Percentiles rank a stretch among this genome's conserved stretches.
These are phyloP conservation scores for Thymallus thymallus DNA, from an alignment of 2,113 vertebrate genomes.

Conservation along the genomic window DNA sequence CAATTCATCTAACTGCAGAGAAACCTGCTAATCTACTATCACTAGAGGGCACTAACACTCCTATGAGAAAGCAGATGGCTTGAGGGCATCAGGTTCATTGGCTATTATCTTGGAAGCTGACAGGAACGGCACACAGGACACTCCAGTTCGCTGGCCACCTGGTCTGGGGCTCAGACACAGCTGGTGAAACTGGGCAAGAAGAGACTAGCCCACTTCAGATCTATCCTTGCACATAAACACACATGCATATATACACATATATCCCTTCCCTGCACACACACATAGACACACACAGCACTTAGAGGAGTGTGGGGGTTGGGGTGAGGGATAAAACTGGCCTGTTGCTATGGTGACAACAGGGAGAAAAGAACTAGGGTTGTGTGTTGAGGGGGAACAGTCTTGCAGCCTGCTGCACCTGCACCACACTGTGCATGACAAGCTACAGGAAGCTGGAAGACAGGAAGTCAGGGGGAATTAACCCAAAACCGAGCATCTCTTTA, in stretches of 20 bases:
- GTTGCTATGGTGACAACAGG: slow-evolving; percentile 73
- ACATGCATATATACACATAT: slow-evolving; percentile 21
- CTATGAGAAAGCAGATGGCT: slow-evolving; percentile 45
- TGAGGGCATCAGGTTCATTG: slow-evolving; percentile 77
- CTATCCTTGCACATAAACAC: slow-evolving; percentile 49
- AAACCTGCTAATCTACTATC: slow-evolving; percentile 33
- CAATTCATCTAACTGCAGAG: not conserved
- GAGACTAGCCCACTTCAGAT: slow-evolving; percentile 26
- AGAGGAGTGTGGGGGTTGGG: slow-evolving; percentile 51
- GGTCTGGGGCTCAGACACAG: slow-evolving; percentile 76
- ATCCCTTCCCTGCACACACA: not conserved
- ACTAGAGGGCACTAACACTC: slow-evolving; percentile 63
- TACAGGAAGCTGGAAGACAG: slow-evolving; percentile 70
- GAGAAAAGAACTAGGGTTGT: slow-evolving; percentile 70
- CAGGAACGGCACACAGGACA: slow-evolving; percentile 75
- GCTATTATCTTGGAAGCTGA: slow-evolving; percentile 77
- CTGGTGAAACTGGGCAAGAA: slow-evolving; percentile 66
- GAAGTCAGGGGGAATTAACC: slow-evolving; percentile 51
- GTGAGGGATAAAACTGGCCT: slow-evolving; percentile 62
- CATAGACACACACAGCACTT: slow-evolving; percentile 18
- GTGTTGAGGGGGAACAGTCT: slow-evolving; percentile 26
- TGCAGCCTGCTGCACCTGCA: slow-evolving; percentile 73
- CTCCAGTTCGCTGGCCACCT: slow-evolving; percentile 78
- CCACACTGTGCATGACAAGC: slow-evolving; percentile 57
- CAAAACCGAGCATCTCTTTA: slow-evolving; percentile 46